A percentile compares a stretch with the other conserved stretches of the same genome.
Evolutionary conservation across 2,797 vertebrate species (phyloP).

Genomic region (Coregonus suidteri): DNA sequence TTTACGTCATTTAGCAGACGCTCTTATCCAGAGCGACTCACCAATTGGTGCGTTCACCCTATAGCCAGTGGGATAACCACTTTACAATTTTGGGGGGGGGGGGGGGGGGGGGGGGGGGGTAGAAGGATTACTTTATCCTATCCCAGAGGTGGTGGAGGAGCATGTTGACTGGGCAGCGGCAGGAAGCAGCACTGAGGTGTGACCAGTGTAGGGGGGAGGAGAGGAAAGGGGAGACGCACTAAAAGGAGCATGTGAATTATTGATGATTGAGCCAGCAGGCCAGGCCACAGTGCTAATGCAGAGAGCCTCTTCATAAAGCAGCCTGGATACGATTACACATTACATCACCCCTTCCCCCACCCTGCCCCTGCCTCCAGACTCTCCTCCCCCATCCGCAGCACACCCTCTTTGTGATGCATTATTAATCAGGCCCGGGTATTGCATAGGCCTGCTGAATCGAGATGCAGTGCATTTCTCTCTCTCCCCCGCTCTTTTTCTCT

Average conservation of each 20-base stretch:
- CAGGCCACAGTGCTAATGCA: constrained; percentile 73
- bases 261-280: constrained; percentile 82
- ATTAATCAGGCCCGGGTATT: constrained; percentile 48
- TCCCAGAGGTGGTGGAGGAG: too few relatives aligned
- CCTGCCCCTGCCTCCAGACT: not conserved
- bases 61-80: too few relatives aligned
- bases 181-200: constrained; percentile 6
- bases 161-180: not conserved
- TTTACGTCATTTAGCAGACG: too few relatives aligned
- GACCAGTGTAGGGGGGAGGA: constrained; percentile 21
- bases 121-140: too few relatives aligned
- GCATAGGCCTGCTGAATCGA: constrained; percentile 16
- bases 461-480: not conserved
- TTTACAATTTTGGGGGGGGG: too few relatives aligned
- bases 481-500: constrained; percentile 41
- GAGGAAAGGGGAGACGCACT: constrained; percentile 65
- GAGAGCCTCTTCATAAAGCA: constrained; percentile 66
- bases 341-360: constrained; percentile 72
- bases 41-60: too few relatives aligned
- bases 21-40: too few relatives aligned
- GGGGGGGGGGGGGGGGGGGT: too few relatives aligned
- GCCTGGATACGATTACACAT: constrained; percentile 81
- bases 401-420: constrained; percentile 64
- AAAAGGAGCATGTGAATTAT: constrained; percentile 86
- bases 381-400: constrained; percentile 43